Evolutionary conservation across 2,113 vertebrate genomes (phyloP).

Genomic region (Vicugna pacos): DNA sequence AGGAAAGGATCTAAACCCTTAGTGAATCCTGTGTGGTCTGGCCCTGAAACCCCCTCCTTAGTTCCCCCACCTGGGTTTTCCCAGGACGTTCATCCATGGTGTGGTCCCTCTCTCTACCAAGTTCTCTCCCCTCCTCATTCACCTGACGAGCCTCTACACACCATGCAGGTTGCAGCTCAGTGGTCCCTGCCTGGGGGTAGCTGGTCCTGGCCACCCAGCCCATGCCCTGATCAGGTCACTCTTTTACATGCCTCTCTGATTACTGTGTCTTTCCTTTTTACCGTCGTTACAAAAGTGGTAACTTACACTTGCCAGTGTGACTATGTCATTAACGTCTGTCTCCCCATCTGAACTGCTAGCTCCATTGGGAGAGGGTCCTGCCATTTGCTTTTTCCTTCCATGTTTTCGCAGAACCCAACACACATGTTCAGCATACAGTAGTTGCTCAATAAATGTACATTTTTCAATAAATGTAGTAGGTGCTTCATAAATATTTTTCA

Average conservation of each 20-base stretch:
- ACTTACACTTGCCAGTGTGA: neutral
- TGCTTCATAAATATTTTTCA: neutral
- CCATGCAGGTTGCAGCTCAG: neutral
- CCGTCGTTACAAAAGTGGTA: neutral
- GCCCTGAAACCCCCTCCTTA: neutral
- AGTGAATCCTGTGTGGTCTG: neutral
- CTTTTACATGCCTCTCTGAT: neutral
- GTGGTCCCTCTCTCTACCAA: rapidly evolving
- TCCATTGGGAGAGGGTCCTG: neutral
- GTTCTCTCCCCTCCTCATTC: neutral
- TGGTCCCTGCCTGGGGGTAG: neutral
- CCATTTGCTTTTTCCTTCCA: neutral
- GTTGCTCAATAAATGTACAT: neutral
- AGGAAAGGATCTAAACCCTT: neutral
- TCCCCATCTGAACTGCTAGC: neutral
- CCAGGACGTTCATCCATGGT: neutral
- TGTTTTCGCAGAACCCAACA: neutral
- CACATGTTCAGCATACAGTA: neutral
- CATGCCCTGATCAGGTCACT: neutral
- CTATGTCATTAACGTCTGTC: neutral
- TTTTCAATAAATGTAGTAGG: too few species aligned
- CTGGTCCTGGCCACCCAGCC: neutral
- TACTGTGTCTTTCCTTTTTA: neutral
- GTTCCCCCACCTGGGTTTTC: neutral
- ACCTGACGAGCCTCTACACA: neutral